Percentiles rank a stretch among this genome's conserved stretches.
These are phyloP conservation scores for Nematolebias whitei DNA, from an alignment of 2,113 vertebrate species.

Conservation along the genomic window DNA sequence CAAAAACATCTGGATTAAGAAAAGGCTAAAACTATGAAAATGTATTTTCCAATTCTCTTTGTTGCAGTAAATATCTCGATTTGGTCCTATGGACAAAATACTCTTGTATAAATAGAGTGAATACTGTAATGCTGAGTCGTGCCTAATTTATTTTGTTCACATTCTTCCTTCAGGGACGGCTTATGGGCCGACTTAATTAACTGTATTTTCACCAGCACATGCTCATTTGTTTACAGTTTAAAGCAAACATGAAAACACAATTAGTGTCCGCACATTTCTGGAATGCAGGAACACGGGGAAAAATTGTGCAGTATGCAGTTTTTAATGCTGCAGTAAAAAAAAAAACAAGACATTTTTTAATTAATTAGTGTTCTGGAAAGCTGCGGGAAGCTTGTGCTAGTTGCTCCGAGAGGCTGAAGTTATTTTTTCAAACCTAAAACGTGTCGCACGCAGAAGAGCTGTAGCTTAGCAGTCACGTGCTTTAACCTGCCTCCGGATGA, in stretches of 20 bases:
- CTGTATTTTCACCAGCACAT: neutral
- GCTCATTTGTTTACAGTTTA: neutral
- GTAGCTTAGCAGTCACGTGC: too few species aligned
- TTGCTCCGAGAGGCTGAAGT: neutral
- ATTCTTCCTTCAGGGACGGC: neutral
- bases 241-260: neutral
- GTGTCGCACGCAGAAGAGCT: neutral
- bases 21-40: too few species aligned
- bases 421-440: neutral
- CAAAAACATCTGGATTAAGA: too few species aligned
- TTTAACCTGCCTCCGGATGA: neutral
- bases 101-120: too few species aligned
- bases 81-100: too few species aligned
- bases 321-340: neutral
- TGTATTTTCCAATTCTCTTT: too few species aligned
- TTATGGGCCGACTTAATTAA: neutral
- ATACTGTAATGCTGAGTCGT: neutral
- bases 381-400: neutral
- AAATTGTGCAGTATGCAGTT: neutral
- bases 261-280: neutral
- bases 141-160: neutral
- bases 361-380: neutral
- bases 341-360: neutral
- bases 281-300: too few species aligned
- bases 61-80: too few species aligned